Conservation (phyloP, 2,888 invertebrate species). For the Odontomyia ornata region DNA sequence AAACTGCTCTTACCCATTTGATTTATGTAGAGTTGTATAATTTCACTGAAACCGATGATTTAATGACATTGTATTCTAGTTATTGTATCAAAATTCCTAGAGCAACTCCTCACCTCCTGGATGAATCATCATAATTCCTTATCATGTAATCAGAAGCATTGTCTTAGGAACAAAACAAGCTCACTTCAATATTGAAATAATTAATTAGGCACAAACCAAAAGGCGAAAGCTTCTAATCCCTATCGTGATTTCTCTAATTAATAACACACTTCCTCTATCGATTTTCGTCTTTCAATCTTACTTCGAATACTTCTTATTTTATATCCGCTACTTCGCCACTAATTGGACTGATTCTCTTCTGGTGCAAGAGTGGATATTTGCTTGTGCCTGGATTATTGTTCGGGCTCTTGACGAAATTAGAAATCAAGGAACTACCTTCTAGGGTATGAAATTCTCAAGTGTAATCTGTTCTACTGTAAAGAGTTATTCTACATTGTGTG, state of each 20-base stretch:
- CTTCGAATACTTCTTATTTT: neutral
- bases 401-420: neutral
- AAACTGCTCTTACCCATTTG: too few species aligned
- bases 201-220: neutral
- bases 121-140: neutral
- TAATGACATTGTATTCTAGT: too few species aligned
- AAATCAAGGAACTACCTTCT: neutral
- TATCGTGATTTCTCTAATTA: constrained; percentile 12
- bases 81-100: too few species aligned
- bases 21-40: too few species aligned
- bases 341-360: neutral
- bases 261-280: constrained; percentile 7
- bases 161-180: neutral
- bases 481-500: neutral
- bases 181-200: neutral
- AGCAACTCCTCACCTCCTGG: too few species aligned
- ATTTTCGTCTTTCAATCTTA: neutral
- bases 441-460: constrained; percentile 4
- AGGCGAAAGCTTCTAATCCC: neutral
- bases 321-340: neutral
- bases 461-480: neutral
- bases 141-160: neutral
- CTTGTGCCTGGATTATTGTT: neutral
- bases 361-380: neutral
- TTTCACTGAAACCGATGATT: too few species aligned